These are phyloP conservation scores for Poeciliopsis turrubarensis DNA, from an alignment of 2,113 vertebrate genomes.

Conservation along the genomic window DNA sequence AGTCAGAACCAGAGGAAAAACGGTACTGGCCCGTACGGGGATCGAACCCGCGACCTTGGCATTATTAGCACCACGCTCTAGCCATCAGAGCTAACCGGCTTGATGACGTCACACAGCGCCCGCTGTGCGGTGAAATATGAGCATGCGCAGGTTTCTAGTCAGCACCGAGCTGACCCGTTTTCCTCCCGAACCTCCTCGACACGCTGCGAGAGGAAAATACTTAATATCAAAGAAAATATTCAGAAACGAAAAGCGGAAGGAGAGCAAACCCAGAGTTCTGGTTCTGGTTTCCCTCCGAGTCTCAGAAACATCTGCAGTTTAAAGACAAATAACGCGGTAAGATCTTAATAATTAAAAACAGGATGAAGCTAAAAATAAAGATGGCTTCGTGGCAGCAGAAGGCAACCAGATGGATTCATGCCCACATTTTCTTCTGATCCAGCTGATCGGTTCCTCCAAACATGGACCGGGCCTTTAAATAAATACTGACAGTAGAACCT, in stretches of 20 bases:
- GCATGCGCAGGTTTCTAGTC: too few species aligned
- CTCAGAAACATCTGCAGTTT: neutral
- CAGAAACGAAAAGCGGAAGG: too few species aligned
- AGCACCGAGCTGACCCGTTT: too few species aligned
- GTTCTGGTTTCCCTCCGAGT: neutral
- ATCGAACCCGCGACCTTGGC: slow-evolving; percentile 80
- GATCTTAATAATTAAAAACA: too few species aligned
- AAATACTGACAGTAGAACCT: neutral
- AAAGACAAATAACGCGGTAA: neutral
- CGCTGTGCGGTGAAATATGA: too few species aligned
- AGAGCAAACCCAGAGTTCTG: too few species aligned
- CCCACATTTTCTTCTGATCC: neutral
- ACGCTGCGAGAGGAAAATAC: too few species aligned
- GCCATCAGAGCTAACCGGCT: slow-evolving; percentile 63
- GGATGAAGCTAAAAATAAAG: neutral
- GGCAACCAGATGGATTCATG: neutral
- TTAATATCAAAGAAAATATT: too few species aligned
- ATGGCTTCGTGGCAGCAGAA: neutral
- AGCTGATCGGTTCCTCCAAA: neutral
- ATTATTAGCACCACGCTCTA: slow-evolving; percentile 82
- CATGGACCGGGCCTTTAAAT: neutral
- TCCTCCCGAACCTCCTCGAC: too few species aligned
- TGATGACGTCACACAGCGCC: too few species aligned
- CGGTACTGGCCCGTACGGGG: slow-evolving; percentile 72
- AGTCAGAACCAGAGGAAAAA: too few species aligned